Base-by-base conservation (phyloP, 2,113 vertebrate species). In the Petroica traversi region DNA sequence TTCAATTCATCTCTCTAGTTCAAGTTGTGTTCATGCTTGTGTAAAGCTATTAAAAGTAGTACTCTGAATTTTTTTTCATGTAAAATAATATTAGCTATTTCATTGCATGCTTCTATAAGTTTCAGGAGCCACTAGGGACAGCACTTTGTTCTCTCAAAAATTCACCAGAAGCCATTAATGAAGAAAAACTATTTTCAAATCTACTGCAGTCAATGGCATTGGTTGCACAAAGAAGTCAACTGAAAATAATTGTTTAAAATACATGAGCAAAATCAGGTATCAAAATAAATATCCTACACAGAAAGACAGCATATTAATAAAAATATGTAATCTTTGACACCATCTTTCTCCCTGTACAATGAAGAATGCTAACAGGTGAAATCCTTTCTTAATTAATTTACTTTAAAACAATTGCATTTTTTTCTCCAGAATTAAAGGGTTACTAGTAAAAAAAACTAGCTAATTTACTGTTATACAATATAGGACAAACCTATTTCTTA, bases 81-180 rank as follows among this genome's bases (percentile, higher is more conserved):
- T 77, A 92, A 93, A 94, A 78, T 58, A 97, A 58, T 71, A 92
- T 74, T 89, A 92, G 40, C 55, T 71, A 90, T 88, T 69, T 85
- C 76, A 80, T 3, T 88, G 63, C 63, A 88, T 12, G 59, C 46
- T 88, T 88, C 68, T 17, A 0, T 54, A 90, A 49, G 51, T 84
- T 97, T 94, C 64, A 88, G 85, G 36, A 84, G 49, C 31, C 94
- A 73, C 88, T 41, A 68, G 73, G 71, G 93, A 96, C 34, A 75
- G 49, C 13, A 24, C 24, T 92, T 92, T 31, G 15, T 40, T 84
- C 88, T 92, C 73, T 28, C 64, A 90, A 75, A 38, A 86, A 78
- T 69, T 68, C 64, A 81, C 59, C 38, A 82, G 49, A 88, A 89
- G 54, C 40, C 2, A 2, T 61, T 93, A 92, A 89, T 59, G 57